Evolutionary conservation across 2,113 vertebrate species (phyloP).

Genomic region (Circaetus cinerascens): DNA sequence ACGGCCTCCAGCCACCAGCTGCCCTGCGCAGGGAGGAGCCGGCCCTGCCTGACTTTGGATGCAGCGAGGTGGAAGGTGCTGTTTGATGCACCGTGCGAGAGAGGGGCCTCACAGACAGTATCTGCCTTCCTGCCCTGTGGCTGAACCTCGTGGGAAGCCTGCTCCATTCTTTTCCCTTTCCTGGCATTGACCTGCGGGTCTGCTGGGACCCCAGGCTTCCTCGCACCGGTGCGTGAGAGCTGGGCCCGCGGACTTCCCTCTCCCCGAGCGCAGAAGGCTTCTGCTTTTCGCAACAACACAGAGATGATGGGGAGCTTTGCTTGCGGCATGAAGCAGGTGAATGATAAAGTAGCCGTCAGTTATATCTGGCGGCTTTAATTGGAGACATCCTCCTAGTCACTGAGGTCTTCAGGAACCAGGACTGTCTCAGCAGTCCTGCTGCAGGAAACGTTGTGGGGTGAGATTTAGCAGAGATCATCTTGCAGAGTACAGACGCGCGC

Average conservation of each 20-base stretch:
- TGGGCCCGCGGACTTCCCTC: neutral
- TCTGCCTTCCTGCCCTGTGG: neutral
- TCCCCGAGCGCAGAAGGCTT: neutral
- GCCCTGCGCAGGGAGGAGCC: neutral
- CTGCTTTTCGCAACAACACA: accelerated
- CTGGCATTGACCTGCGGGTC: neutral
- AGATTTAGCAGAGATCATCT: neutral
- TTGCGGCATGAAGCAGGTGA: neutral
- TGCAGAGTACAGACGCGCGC: accelerated
- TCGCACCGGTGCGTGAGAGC: accelerated
- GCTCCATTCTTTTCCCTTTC: constrained; percentile 4
- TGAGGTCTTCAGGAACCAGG: neutral
- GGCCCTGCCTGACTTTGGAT: neutral
- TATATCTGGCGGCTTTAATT: accelerated
- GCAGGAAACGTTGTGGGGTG: neutral
- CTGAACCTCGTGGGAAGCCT: neutral
- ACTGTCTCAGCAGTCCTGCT: neutral
- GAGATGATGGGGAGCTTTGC: neutral
- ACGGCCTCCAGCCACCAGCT: neutral
- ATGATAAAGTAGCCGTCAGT: neutral
- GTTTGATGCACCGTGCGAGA: neutral
- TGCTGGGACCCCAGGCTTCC: neutral
- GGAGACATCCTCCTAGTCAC: neutral
- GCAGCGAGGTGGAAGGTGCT: neutral
- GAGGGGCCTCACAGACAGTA: neutral